phyloP scores from a whole-genome alignment of 2,797 vertebrate genomes.

The Adrianichthys oophorus region DNA sequence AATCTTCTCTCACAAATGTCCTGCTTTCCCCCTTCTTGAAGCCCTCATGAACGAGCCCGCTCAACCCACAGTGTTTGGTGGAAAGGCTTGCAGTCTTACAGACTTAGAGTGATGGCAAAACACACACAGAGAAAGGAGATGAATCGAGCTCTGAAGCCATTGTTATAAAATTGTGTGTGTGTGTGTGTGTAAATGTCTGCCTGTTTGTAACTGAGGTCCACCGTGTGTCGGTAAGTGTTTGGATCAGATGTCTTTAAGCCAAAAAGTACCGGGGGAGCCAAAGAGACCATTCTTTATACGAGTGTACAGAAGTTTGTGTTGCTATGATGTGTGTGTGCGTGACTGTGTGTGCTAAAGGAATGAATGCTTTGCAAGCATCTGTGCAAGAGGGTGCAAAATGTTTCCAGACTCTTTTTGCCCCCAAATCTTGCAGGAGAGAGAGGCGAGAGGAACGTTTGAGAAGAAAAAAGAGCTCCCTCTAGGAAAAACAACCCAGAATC shows the following conservation, averaged over 20 bases:
- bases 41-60: slow-evolving; percentile 4
- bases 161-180: not conserved
- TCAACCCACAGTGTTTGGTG: slow-evolving; percentile 30
- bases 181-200: not conserved
- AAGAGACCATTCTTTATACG: slow-evolving; percentile 70
- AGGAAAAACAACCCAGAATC: slow-evolving; percentile 9
- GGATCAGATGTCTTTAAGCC: slow-evolving; percentile 41
- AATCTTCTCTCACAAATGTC: slow-evolving; percentile 22
- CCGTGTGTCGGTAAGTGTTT: slow-evolving; percentile 20
- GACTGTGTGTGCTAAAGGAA: slow-evolving; percentile 5
- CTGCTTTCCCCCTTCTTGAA: slow-evolving; percentile 28
- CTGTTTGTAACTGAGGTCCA: slow-evolving; percentile 11
- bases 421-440: slow-evolving; percentile 4
- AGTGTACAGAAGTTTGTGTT: slow-evolving; percentile 1
- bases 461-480: slow-evolving; percentile 43
- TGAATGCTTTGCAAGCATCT: slow-evolving; percentile 36
- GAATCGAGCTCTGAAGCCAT: slow-evolving; percentile 1
- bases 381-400: slow-evolving; percentile 40
- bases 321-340: not conserved
- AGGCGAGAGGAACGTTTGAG: slow-evolving; percentile 12
- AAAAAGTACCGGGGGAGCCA: slow-evolving; percentile 75
- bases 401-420: slow-evolving; percentile 47
- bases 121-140: not conserved
- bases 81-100: slow-evolving; percentile 9
- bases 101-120: not conserved